Evolutionary conservation across 2,113 vertebrate genomes (phyloP), one percentile per base, ranked within the genome.

Genomic region (Dicentrarchus labrax): DNA sequence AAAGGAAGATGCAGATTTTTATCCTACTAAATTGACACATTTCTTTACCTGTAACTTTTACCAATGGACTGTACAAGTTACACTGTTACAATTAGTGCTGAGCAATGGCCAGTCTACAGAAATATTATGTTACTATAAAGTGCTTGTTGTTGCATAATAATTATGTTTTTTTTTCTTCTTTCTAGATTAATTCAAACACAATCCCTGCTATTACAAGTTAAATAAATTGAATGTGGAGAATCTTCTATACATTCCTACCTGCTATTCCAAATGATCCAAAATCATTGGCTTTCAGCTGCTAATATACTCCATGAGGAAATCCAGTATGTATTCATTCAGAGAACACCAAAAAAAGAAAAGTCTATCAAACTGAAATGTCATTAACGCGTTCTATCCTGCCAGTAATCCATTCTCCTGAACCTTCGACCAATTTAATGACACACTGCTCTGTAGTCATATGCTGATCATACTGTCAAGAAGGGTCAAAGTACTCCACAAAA

Each of bases 401-500:
- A 10, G 47, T 39, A 60, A 51, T 74, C 61, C 21, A 48, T 64
- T 70, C 36, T 22, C 62, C 43, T 70, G 56, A 85, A 81, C 80
- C 47, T 91, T 89, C 45, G 38, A 76, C 80, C 69, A 8, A 38
- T 22, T 24, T 30, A 57, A 53, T 61, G 45, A 79, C 81, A 41
- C 57, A 38, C 51, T 47, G 68, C 51, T 50, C 69, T 82, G 39
- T 0, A 84, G 91, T 93, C 94, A 93, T 91, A 87, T 71, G 90
- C 75, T 71, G 61, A 88, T 94, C 91, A 89, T 70, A 72, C 69
- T 77, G 77, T 81, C 83, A 84, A 53, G 24, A 61, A 3, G 80
- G 93, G 89, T 95, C 94, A 95, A 96, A 95, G 95, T 95, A 86
- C 95, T 86, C 47, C 57, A 38, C 7, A 19, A 48, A 22, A 71